Conservation (phyloP, 2,888 invertebrate genomes). For the Drosophila lacicola region DNA sequence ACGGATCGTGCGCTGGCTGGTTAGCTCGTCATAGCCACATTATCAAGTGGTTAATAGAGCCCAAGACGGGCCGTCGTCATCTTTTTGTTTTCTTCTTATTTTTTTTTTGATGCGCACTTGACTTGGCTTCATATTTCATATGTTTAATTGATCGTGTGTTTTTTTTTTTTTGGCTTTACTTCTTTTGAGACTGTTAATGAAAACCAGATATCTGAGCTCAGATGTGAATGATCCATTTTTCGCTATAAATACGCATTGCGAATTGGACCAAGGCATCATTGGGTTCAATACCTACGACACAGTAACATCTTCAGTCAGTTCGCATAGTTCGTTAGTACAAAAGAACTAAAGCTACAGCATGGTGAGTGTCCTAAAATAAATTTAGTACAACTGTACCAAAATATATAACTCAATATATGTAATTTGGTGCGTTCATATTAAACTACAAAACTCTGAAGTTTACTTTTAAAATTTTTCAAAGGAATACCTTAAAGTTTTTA, state of each 20-base stretch:
- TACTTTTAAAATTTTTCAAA: background rate
- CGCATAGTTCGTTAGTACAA: slow-evolving; percentile 36
- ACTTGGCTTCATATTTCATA: slow-evolving; percentile 38
- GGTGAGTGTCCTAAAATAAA: slow-evolving; percentile 62
- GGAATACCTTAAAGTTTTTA: background rate
- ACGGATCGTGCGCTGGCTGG: slow-evolving; percentile 27
- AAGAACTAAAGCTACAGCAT: slow-evolving; percentile 58
- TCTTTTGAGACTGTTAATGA: slow-evolving; percentile 29
- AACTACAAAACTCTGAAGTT: background rate
- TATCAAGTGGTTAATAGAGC: slow-evolving; percentile 69
- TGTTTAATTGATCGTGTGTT: slow-evolving; percentile 13
- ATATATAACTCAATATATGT: background rate
- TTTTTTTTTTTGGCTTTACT: slow-evolving; percentile 11
- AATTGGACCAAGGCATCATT: slow-evolving; percentile 74
- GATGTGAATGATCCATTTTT: slow-evolving; percentile 32
- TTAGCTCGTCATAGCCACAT: slow-evolving; percentile 44
- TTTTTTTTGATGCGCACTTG: slow-evolving; percentile 61
- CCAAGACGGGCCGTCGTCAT: slow-evolving; percentile 36
- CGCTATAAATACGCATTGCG: slow-evolving; percentile 75
- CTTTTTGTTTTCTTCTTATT: slow-evolving; percentile 7
- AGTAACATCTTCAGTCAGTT: slow-evolving; percentile 67
- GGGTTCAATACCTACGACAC: slow-evolving; percentile 72
- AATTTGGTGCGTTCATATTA: background rate
- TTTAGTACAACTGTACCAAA: slow-evolving; percentile 3
- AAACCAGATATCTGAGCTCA: slow-evolving; percentile 50